phyloP scores from a whole-genome alignment of 2,113 vertebrate species.

The Cyprinodon tularosa region DNA sequence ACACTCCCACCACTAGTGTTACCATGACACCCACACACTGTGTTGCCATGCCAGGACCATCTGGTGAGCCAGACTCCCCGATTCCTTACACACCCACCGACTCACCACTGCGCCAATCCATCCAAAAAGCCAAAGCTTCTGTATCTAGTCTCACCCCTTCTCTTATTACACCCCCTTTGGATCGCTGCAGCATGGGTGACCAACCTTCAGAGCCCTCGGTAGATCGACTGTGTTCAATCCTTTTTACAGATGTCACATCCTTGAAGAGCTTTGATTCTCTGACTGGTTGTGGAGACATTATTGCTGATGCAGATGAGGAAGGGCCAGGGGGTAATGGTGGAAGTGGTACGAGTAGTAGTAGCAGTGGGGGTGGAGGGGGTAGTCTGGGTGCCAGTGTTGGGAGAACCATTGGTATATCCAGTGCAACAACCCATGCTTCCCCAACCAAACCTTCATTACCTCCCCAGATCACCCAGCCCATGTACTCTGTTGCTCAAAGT shows the following conservation, averaged over 20 bases:
- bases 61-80: constrained; percentile 61
- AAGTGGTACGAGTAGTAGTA: constrained; percentile 92
- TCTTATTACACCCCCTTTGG: constrained; percentile 79
- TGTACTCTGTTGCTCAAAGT: constrained; percentile 51
- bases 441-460: constrained; percentile 65
- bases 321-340: constrained; percentile 80
- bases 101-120: constrained; percentile 58
- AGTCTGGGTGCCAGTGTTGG: constrained; percentile 53
- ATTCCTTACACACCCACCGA: constrained; percentile 67
- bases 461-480: constrained; percentile 59
- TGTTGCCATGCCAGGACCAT: constrained; percentile 64
- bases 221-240: constrained; percentile 91
- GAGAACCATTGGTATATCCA: constrained; percentile 38
- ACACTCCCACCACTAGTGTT: constrained; percentile 54
- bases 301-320: constrained; percentile 94
- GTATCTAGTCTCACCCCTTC: constrained; percentile 67
- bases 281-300: constrained; percentile 98
- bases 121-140: constrained; percentile 65
- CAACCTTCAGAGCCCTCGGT: constrained; percentile 93
- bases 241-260: constrained; percentile 98
- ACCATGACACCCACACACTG: constrained; percentile 66
- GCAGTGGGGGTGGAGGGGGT: constrained; percentile 81
- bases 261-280: constrained; percentile 99
- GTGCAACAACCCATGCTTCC: constrained; percentile 46
- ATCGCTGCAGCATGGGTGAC: constrained; percentile 85